phyloP scores from a whole-genome alignment of 2,797 vertebrate genomes.

The Aphelocoma californica region DNA sequence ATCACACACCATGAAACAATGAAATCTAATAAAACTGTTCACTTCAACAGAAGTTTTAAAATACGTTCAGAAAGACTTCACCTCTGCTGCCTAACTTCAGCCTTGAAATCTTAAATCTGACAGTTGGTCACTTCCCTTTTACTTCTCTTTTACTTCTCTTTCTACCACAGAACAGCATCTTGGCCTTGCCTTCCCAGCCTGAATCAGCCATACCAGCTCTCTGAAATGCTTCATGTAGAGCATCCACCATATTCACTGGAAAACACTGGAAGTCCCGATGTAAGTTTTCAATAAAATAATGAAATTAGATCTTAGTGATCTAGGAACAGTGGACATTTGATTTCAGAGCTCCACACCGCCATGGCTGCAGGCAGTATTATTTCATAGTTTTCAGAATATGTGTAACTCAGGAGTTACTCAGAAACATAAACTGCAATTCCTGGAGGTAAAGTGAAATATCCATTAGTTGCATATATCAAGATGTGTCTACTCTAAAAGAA shows the following conservation, averaged over 20 bases:
- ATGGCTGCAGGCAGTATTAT: not conserved
- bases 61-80: not conserved
- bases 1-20: constrained; percentile 3
- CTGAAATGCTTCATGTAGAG: not conserved
- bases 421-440: not conserved
- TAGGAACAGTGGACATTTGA: not conserved
- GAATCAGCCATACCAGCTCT: not conserved
- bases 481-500: not conserved
- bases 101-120: not conserved
- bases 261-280: not conserved
- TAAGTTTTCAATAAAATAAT: not conserved
- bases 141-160: not conserved
- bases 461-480: not conserved
- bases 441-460: not conserved
- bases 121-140: not conserved
- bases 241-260: not conserved
- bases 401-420: not conserved
- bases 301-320: not conserved
- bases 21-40: not conserved
- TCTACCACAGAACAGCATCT: not conserved
- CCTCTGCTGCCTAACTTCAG: not conserved
- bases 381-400: not conserved
- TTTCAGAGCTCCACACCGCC: not conserved
- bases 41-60: not conserved
- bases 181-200: not conserved